phyloP scores from a whole-genome alignment of 2,888 invertebrate species.

The Flabesymbios commensalis region DNA sequence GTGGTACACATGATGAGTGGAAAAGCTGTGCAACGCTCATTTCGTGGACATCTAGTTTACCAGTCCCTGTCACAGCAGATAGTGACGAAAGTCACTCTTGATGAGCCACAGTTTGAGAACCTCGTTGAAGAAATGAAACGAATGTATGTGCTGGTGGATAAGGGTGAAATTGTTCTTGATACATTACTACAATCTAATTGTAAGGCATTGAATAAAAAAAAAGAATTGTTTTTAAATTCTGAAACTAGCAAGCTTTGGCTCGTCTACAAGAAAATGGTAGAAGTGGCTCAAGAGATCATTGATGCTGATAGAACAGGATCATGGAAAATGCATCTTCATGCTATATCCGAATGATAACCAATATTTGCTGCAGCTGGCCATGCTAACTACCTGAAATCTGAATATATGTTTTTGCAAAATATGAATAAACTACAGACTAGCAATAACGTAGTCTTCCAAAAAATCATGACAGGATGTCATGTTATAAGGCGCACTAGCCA shows the following conservation, averaged over 20 bases:
- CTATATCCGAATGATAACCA: slow-evolving; percentile 17
- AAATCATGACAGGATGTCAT: slow-evolving; percentile 14
- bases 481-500: slow-evolving; percentile 20
- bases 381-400: slow-evolving; percentile 26
- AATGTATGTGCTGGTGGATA: too few relatives aligned
- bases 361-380: slow-evolving; percentile 26
- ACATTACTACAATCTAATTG: too few relatives aligned
- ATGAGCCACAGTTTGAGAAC: too few relatives aligned
- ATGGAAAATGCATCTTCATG: slow-evolving; percentile 16
- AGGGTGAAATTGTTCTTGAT: too few relatives aligned
- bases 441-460: slow-evolving; percentile 17
- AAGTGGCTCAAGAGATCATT: slow-evolving; percentile 15
- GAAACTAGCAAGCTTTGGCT: slow-evolving; percentile 14
- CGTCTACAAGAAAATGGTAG: slow-evolving; percentile 16
- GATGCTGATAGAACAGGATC: slow-evolving; percentile 25
- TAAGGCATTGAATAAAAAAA: not conserved
- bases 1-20: too few relatives aligned
- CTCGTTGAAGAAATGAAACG: too few relatives aligned
- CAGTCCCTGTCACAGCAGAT: too few relatives aligned
- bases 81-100: too few relatives aligned
- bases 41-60: too few relatives aligned
- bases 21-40: too few relatives aligned
- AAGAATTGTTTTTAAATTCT: not conserved
- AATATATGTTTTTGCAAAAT: slow-evolving; percentile 20
- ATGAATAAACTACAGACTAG: slow-evolving; percentile 10